A percentile compares a stretch with the other conserved stretches of the same genome.
Evolutionary conservation across 1,140 invertebrate species (phyloP).

Genomic region (Dreissena polymorpha): DNA sequence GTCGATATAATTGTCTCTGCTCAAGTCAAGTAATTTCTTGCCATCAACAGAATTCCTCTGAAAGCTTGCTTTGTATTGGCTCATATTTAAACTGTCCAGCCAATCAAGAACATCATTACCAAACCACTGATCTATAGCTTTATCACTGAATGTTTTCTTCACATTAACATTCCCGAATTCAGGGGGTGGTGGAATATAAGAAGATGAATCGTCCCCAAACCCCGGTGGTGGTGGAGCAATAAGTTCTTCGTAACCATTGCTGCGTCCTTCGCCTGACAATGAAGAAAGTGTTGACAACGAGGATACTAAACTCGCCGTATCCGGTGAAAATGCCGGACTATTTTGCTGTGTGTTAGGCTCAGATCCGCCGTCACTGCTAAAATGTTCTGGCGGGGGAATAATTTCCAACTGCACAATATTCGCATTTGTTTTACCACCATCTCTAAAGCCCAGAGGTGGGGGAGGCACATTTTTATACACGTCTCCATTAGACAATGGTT

Average conservation of each 20-base stretch:
- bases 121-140: conserved; percentile 72
- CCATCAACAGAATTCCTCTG: conserved; percentile 75
- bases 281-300: conserved; percentile 74
- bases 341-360: conserved; percentile 48
- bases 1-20: conserved; percentile 74
- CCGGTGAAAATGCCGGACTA: conserved; percentile 64
- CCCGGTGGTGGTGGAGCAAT: conserved; percentile 72
- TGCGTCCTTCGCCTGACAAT: conserved; percentile 68
- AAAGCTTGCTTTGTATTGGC: conserved; percentile 76
- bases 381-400: conserved; percentile 71
- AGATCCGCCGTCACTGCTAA: conserved; percentile 54
- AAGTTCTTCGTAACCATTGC: conserved; percentile 67
- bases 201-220: conserved; percentile 63
- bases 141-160: conserved; percentile 66
- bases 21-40: conserved; percentile 70
- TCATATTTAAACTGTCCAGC: conserved; percentile 75
- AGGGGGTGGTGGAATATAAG: conserved; percentile 69
- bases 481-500: conserved; percentile 15
- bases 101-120: conserved; percentile 77
- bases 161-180: conserved; percentile 57
- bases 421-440: conserved; percentile 50
- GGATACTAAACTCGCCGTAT: conserved; percentile 71
- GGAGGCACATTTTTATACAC: conserved; percentile 38
- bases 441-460: conserved; percentile 69
- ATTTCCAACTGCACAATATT: conserved; percentile 69